phyloP scores from a whole-genome alignment of 2,888 invertebrate genomes.

The Chloromyia formosa region DNA sequence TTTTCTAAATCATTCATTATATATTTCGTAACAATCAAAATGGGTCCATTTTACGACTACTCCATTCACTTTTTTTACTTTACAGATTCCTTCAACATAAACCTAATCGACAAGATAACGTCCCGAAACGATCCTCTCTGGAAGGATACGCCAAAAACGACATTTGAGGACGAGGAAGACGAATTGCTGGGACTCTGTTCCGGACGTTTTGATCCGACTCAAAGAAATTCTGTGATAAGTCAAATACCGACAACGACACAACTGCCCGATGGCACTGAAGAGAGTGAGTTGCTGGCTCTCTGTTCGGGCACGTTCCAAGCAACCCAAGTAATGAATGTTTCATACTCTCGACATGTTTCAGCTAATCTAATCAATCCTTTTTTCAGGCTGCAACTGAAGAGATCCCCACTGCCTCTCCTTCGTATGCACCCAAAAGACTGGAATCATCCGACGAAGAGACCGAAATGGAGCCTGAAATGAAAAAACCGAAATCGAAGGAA shows the following conservation, averaged over 20 bases:
- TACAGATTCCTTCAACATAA: constrained; percentile 2
- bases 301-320: constrained; percentile 69
- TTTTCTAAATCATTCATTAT: too few species aligned
- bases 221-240: constrained; percentile 24
- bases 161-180: constrained; percentile 59
- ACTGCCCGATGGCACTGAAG: constrained; percentile 55
- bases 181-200: constrained; percentile 68
- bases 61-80: neutral
- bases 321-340: constrained; percentile 54
- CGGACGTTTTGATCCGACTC: constrained; percentile 67
- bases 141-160: neutral
- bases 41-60: too few species aligned
- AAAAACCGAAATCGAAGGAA: constrained; percentile 51
- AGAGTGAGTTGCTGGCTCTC: constrained; percentile 67
- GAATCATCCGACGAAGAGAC: constrained; percentile 55
- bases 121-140: constrained; percentile 2
- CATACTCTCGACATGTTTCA: neutral
- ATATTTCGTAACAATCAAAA: too few species aligned
- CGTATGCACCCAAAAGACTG: neutral
- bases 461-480: constrained; percentile 57
- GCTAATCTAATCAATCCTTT: too few species aligned
- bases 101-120: neutral
- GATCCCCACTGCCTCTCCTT: neutral
- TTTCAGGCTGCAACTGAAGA: neutral
- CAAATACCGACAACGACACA: constrained; percentile 42